phyloP scores from a whole-genome alignment of 2,797 vertebrate species.

The Bryconaethiops microstoma region DNA sequence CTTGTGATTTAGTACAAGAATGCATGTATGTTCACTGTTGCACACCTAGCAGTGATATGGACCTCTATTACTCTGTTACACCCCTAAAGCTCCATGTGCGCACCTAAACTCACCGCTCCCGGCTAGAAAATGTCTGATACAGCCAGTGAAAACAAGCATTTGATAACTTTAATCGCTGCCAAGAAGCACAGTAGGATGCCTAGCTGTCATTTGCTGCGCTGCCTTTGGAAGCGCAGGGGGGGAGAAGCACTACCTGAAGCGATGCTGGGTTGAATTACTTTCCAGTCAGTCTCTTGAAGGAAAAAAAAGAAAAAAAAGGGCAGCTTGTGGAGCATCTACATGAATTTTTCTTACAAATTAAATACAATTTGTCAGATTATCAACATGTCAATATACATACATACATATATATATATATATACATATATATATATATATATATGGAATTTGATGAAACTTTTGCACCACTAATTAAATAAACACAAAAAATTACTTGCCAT shows the following conservation, averaged over 20 bases:
- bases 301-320: not conserved
- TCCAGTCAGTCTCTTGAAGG: constrained; percentile 3
- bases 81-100: not conserved
- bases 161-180: constrained; percentile 12
- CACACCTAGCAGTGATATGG: not conserved
- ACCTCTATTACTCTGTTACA: not conserved
- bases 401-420: too few species aligned
- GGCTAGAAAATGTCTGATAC: constrained; percentile 15
- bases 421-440: too few species aligned
- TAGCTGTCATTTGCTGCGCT: too few species aligned
- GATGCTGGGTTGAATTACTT: constrained; percentile 20
- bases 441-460: too few species aligned
- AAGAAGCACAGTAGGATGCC: constrained; percentile 1
- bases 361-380: too few species aligned
- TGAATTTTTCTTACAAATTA: too few species aligned
- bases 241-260: constrained; percentile 22
- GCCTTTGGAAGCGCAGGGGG: constrained; percentile 1
- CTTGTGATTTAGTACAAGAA: not conserved
- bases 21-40: not conserved
- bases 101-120: constrained; percentile 2
- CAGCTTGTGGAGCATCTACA: too few species aligned
- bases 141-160: constrained; percentile 8
- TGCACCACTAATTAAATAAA: too few species aligned
- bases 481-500: not conserved
- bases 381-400: too few species aligned